These are phyloP conservation scores for Allobates femoralis DNA, from an alignment of 2,797 vertebrate species.

Conservation along the genomic window DNA sequence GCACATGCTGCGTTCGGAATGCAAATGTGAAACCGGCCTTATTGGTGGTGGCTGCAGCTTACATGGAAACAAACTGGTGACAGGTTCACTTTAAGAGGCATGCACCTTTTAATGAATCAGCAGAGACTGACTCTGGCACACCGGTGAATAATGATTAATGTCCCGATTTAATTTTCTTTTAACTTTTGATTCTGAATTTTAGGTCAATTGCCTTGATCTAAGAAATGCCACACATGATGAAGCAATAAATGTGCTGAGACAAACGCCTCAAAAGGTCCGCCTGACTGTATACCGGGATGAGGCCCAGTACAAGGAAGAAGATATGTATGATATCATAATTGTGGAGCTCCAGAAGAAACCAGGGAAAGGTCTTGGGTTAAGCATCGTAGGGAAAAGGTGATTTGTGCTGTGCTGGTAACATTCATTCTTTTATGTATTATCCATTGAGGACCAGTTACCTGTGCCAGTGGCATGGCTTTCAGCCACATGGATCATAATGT, in stretches of 20 bases:
- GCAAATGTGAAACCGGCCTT: too few species aligned
- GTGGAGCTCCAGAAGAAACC: constrained; percentile 91
- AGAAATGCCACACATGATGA: constrained; percentile 92
- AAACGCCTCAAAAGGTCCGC: constrained; percentile 90
- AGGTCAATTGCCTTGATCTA: constrained; percentile 94
- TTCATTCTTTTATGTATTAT: neutral
- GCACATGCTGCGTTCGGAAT: too few species aligned
- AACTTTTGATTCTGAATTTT: neutral
- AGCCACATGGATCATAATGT: too few species aligned
- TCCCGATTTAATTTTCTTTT: neutral
- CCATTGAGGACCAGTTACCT: too few species aligned
- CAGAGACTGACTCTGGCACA: too few species aligned
- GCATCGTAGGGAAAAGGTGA: constrained; percentile 96
- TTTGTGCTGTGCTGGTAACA: neutral
- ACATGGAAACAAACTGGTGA: too few species aligned
- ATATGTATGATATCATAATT: constrained; percentile 89
- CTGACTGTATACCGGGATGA: constrained; percentile 92
- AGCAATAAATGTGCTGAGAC: constrained; percentile 95
- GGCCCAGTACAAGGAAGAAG: constrained; percentile 94
- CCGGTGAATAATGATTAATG: neutral
- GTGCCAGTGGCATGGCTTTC: too few species aligned
- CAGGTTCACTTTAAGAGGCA: too few species aligned
- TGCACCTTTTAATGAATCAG: too few species aligned
- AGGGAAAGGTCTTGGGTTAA: constrained; percentile 91
- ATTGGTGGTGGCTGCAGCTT: too few species aligned